A percentile compares a stretch with the other conserved stretches of the same genome.
phyloP scores from a whole-genome alignment of 2,797 vertebrate species.

The Argyrosomus regius region DNA sequence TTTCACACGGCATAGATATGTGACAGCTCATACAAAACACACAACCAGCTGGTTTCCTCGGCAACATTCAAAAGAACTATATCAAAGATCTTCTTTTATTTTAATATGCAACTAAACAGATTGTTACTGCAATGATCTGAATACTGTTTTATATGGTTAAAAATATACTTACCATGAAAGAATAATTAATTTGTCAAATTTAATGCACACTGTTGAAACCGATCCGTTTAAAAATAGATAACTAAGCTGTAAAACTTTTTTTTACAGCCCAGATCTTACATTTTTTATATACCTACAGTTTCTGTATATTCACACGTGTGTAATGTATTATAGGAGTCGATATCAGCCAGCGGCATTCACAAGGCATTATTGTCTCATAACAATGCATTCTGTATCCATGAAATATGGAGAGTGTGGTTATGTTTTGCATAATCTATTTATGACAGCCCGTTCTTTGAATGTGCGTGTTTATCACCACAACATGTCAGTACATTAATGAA shows the following conservation, averaged over 20 bases:
- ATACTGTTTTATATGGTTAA: not conserved
- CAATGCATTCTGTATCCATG: not conserved
- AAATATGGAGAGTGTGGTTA: not conserved
- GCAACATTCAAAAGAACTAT: not conserved
- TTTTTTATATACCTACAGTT: not conserved
- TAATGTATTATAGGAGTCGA: not conserved
- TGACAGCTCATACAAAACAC: slow-evolving; percentile 40
- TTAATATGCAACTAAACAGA: not conserved
- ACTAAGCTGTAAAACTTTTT: not conserved
- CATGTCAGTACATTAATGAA: slow-evolving; percentile 28
- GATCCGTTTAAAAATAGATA: not conserved
- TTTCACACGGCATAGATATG: not conserved
- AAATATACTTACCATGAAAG: not conserved
- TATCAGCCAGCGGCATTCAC: slow-evolving; percentile 1
- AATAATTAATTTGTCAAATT: not conserved
- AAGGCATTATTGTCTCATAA: not conserved
- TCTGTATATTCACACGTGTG: not conserved
- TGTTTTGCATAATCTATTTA: slow-evolving; percentile 27
- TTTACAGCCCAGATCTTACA: not conserved
- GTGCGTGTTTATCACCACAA: slow-evolving; percentile 27
- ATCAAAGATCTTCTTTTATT: not conserved
- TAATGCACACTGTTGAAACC: not conserved
- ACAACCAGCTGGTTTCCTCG: not conserved
- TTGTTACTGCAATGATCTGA: not conserved
- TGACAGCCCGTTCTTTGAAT: slow-evolving; percentile 29